Evolutionary conservation across 2,888 invertebrate species (phyloP).

Genomic region (Heliothis peltigera): DNA sequence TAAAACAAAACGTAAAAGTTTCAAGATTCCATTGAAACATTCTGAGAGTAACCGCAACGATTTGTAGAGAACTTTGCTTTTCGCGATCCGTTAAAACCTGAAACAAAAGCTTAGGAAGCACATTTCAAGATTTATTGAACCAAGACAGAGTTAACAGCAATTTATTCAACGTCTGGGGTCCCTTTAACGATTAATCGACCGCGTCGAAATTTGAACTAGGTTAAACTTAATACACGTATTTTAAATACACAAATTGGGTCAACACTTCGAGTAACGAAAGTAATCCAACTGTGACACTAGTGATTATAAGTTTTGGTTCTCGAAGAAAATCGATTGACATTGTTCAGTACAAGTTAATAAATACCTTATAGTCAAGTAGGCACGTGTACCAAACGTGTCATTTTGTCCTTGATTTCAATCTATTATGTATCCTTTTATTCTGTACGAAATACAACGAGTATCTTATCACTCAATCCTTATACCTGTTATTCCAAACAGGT

Average conservation of each 20-base stretch:
- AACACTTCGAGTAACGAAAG: slow-evolving; percentile 7
- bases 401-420: no score
- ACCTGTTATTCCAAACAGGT: no score
- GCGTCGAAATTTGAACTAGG: slow-evolving; percentile 11
- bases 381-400: background rate
- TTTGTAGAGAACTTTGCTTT: slow-evolving; percentile 62
- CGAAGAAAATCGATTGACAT: slow-evolving; percentile 14
- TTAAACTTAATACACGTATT: slow-evolving; percentile 10
- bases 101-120: slow-evolving; percentile 60
- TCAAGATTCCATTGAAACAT: slow-evolving; percentile 22
- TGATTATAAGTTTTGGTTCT: slow-evolving; percentile 21
- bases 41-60: slow-evolving; percentile 25
- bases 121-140: slow-evolving; percentile 62
- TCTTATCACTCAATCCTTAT: no score
- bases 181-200: slow-evolving; percentile 12
- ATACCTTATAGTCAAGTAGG: background rate
- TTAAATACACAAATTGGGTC: slow-evolving; percentile 19
- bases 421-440: no score
- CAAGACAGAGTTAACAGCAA: slow-evolving; percentile 59
- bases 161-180: slow-evolving; percentile 64
- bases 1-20: slow-evolving; percentile 20
- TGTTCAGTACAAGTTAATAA: background rate
- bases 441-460: no score
- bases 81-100: slow-evolving; percentile 56
- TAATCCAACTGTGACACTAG: background rate